Evolutionary conservation across 2,797 vertebrate genomes (phyloP).

Genomic region (Microctenopoma steveboyesi): DNA sequence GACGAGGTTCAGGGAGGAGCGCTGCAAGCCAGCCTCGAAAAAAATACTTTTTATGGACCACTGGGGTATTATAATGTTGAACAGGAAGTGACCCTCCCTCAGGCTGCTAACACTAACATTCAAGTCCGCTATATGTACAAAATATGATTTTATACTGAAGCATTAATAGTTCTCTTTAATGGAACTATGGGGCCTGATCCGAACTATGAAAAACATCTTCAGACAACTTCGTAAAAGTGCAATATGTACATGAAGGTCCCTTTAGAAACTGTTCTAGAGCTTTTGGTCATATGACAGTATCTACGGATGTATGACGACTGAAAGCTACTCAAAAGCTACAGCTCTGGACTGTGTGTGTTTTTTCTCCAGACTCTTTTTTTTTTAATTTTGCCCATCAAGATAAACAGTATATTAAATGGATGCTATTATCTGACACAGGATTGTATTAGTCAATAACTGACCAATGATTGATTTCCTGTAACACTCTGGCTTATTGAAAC

Average conservation of each 20-base stretch:
- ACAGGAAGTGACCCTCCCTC: neutral
- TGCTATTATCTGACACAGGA: neutral
- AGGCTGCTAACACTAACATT: slow-evolving; percentile 5
- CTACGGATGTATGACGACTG: neutral
- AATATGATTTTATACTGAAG: neutral
- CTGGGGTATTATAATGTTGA: neutral
- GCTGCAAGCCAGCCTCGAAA: neutral
- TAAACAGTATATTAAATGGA: neutral
- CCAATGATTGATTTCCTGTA: neutral
- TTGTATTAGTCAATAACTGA: neutral
- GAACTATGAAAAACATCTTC: neutral
- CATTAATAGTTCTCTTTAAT: neutral
- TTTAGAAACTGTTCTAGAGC: neutral
- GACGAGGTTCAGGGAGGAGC: neutral
- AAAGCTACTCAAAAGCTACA: neutral
- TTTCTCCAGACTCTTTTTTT: neutral
- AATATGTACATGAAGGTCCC: neutral
- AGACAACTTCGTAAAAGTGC: neutral
- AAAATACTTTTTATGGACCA: neutral
- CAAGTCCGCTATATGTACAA: neutral
- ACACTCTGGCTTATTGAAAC: neutral
- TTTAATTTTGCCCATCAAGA: neutral
- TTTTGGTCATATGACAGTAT: neutral
- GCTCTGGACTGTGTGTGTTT: too few species aligned
- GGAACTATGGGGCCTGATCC: neutral